Percentiles rank a stretch among this genome's conserved stretches.
phyloP scores from a whole-genome alignment of 2,797 vertebrate species.

The Lutjanus argentimaculatus region DNA sequence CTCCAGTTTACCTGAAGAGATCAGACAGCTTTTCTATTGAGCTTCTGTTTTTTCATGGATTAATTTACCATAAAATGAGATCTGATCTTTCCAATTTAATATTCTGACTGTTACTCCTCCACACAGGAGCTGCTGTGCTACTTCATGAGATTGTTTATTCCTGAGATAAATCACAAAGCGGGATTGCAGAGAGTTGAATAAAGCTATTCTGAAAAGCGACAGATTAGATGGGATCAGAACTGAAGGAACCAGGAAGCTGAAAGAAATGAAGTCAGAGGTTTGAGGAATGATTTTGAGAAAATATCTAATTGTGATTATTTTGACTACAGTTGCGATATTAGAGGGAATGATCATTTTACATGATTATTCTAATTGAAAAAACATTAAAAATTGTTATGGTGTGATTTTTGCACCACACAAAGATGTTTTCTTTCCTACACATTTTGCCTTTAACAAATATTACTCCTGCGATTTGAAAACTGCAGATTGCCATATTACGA shows the following conservation, averaged over 20 bases:
- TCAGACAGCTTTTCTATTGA: slow-evolving; percentile 11
- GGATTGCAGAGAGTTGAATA: slow-evolving; percentile 24
- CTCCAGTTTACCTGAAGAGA: slow-evolving; percentile 27
- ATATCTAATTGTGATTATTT: too few relatives aligned
- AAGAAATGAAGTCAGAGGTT: slow-evolving; percentile 8
- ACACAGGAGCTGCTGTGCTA: slow-evolving; percentile 28
- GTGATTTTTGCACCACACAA: too few relatives aligned
- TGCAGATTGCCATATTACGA: too few relatives aligned
- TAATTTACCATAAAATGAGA: slow-evolving; percentile 71
- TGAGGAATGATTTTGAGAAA: neutral
- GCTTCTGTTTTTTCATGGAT: slow-evolving; percentile 36
- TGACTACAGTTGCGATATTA: too few relatives aligned
- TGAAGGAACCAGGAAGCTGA: slow-evolving; percentile 2
- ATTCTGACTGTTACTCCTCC: slow-evolving; percentile 51
- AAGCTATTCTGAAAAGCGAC: slow-evolving; percentile 20
- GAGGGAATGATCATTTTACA: too few relatives aligned
- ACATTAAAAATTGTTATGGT: too few relatives aligned
- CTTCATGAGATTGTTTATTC: slow-evolving; percentile 53
- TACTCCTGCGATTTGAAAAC: too few relatives aligned
- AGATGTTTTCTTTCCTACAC: too few relatives aligned
- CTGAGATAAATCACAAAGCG: slow-evolving; percentile 41
- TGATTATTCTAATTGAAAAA: too few relatives aligned
- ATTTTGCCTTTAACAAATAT: too few relatives aligned
- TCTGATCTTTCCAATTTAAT: slow-evolving; percentile 59
- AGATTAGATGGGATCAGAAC: slow-evolving; percentile 31